Base-by-base conservation (phyloP, 2,113 vertebrate species). In the Tretioscincus oriximinensis region DNA sequence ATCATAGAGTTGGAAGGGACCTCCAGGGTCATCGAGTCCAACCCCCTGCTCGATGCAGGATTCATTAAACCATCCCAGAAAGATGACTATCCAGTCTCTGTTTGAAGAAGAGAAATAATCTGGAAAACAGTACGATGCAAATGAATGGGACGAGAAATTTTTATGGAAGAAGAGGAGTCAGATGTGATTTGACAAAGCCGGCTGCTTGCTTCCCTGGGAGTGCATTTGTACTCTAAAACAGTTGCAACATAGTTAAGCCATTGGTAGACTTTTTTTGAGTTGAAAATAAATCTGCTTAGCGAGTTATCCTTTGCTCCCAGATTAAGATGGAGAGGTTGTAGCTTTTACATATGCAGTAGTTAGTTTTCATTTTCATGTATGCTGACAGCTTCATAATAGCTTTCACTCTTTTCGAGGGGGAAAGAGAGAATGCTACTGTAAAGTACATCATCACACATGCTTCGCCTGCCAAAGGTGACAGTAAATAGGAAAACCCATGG, bases 341-440 rank as follows among this genome's bases (percentile, higher is more conserved):
- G 58, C 65, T 76, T 82, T 74, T 82, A 60, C 51, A 76, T 82
- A 82, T 82, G 73, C 63, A 82, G 80, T 63, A 69, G 77, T 79
- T 79, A 60, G 41, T 68, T 69, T 82, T 76, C 73, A 24, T 82
- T 82, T 82, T 76, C 73, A 70, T 76, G 69, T 61, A 70, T 41
- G 54, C 28, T 70, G 80, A 82, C 73, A 82, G 73, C 54, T 82
- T 76, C 80, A 76, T 82, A 82, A 82, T 82, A 68, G 35, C 80
- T 67, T 58, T 76, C 54, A 35, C 80, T 67, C 73, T 54, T 58
- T 73, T 61, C 8, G n/a, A 31, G 20, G 26, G 51, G 5, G 6
- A 11, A 26, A 51, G 51, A 22, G 65, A 60, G 63, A n/a, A 76
- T 63, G 51, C 54, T 70, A 41, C 65, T 70, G 54, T 8, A 26